Evolutionary conservation across 1,140 invertebrate genomes (phyloP), one percentile per base, ranked within the genome.

Genomic region (Teleopsis dalmanni): DNA sequence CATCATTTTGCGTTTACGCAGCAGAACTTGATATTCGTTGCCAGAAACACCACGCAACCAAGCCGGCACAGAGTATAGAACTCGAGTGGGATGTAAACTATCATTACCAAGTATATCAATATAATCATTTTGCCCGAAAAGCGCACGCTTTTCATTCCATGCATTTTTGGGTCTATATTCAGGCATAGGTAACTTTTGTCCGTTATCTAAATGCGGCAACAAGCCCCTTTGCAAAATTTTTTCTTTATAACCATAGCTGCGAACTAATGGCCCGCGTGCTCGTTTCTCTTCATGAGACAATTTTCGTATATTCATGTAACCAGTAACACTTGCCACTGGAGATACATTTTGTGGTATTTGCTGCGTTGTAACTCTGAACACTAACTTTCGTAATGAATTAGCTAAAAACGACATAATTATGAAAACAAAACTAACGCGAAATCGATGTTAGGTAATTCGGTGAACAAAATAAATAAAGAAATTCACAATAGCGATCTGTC

Each of bases 61-160:
- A 0, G 72, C 63, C 1, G 92, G 93, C 10, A 94, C 78, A 54
- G 83, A 81, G 55, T 94, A 91, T 3, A 92, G 59, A n/a, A 90
- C 79, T 61, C 78, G 82, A 0, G 83, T 82, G 2, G 91, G 91
- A 72, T 91, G 83, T 22, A 96, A 52, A 9, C 79, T 77, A 40
- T 85, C 84, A 65, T 84, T 81, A 2, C 92, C 92, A 23, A 96
- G 74, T 43, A 96, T 95, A 72, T 96, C 92, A 46, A 97, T 95
- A 60, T 95, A 96, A 73, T 97, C 93, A 76, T 97, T 97, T 67
- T 96, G 92, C 2, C 93, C 93, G 76, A 91, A 94, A 1, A 92
- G 61, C 9, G 91, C 90, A 64, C 79, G 78, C 55, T 82, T 83
- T 56, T 82, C 74, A 9, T 64, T 59, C 92, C 92, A 97, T 1